These are phyloP conservation scores for Drosophila rufa DNA, from an alignment of 1,140 invertebrate species.

Conservation along the genomic window DNA sequence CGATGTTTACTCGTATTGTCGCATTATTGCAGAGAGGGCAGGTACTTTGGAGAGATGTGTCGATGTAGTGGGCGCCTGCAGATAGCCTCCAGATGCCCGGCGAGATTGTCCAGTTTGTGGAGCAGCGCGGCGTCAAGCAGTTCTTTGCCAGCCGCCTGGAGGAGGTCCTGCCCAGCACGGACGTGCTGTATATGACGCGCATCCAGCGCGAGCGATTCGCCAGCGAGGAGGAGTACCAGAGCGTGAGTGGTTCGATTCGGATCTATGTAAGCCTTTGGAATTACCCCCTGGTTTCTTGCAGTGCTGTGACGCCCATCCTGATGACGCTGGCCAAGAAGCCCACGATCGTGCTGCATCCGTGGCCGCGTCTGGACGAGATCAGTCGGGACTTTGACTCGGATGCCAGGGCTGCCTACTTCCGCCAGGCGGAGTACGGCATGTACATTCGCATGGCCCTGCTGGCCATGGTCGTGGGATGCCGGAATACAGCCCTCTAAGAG, in stretches of 20 bases:
- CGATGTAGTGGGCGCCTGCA: too few species aligned
- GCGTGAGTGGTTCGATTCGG: slow-evolving; percentile 65
- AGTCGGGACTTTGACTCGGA: too few species aligned
- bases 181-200: slow-evolving; percentile 99
- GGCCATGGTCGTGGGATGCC: too few species aligned
- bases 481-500: too few species aligned
- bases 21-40: too few species aligned
- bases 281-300: slow-evolving; percentile 22
- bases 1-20: too few species aligned
- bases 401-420: too few species aligned
- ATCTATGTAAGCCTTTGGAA: background rate
- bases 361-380: too few species aligned
- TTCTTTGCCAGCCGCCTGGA: slow-evolving; percentile 91
- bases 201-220: slow-evolving; percentile 98
- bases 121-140: slow-evolving; percentile 92
- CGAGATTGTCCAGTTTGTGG: slow-evolving; percentile 92
- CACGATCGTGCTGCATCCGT: slow-evolving; percentile 92
- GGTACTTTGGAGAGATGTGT: too few species aligned
- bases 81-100: slow-evolving; percentile 95
- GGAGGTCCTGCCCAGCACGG: slow-evolving; percentile 95
- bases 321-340: slow-evolving; percentile 97
- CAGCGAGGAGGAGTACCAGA: slow-evolving; percentile 93
- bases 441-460: too few species aligned
- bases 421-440: too few species aligned
- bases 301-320: slow-evolving; percentile 96